phyloP scores from a whole-genome alignment of 2,888 invertebrate genomes.

The Mechanitis messenoides region DNA sequence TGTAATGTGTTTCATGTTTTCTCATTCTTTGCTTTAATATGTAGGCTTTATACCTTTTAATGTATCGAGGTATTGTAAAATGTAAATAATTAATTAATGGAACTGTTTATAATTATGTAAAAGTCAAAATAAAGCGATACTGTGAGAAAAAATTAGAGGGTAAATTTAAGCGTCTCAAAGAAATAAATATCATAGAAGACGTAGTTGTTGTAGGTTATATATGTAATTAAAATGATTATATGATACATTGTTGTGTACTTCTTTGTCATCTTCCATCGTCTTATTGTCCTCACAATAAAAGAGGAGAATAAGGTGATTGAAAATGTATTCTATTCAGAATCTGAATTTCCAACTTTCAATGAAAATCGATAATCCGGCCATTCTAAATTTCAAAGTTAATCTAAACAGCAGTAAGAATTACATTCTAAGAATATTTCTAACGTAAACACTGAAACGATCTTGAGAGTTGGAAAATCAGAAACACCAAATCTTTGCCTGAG shows the following conservation, averaged over 20 bases:
- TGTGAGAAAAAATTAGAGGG: slow-evolving; percentile 74
- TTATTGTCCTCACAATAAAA: slow-evolving; percentile 18
- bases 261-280: slow-evolving; percentile 38
- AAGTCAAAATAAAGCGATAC: slow-evolving; percentile 76
- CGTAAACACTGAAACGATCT: not conserved
- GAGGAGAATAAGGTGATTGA: slow-evolving; percentile 18
- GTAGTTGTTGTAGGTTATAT: slow-evolving; percentile 66
- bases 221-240: slow-evolving; percentile 38
- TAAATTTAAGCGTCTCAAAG: slow-evolving; percentile 63
- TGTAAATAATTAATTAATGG: slow-evolving; percentile 69
- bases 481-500: slow-evolving; percentile 37
- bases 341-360: slow-evolving; percentile 15
- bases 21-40: slow-evolving; percentile 52
- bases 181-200: slow-evolving; percentile 67
- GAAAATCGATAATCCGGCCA: slow-evolving; percentile 9
- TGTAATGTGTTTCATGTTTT: slow-evolving; percentile 41
- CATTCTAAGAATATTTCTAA: not conserved
- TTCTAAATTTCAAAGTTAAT: slow-evolving; percentile 7
- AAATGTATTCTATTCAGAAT: slow-evolving; percentile 19
- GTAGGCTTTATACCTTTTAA: slow-evolving; percentile 51
- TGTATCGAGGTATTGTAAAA: slow-evolving; percentile 49
- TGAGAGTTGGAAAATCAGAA: slow-evolving; percentile 19
- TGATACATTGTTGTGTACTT: slow-evolving; percentile 53
- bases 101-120: slow-evolving; percentile 67
- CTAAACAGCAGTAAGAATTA: slow-evolving; percentile 1